Evolutionary conservation across 2,888 invertebrate species (phyloP).

Genomic region (Agrochola lychnidis): DNA sequence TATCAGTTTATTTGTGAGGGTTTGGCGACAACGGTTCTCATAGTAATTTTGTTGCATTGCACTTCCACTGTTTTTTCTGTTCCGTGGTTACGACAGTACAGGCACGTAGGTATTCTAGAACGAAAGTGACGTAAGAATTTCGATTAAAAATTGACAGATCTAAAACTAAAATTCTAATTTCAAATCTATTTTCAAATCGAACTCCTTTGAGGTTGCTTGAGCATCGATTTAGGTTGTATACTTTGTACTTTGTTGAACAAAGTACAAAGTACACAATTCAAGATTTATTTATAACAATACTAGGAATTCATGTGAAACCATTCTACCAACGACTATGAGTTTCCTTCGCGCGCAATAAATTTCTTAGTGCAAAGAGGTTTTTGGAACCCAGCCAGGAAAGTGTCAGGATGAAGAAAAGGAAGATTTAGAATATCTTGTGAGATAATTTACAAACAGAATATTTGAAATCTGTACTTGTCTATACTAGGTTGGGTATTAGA

Average conservation of each 20-base stretch:
- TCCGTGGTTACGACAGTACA: too few species aligned
- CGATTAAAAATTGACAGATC: not conserved
- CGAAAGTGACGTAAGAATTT: not conserved
- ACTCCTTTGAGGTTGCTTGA: not conserved
- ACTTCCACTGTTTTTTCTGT: too few species aligned
- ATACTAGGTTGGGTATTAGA: too few species aligned
- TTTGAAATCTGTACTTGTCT: too few species aligned
- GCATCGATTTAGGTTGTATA: not conserved
- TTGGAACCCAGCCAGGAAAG: constrained; percentile 1
- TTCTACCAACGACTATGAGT: not conserved
- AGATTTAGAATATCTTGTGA: constrained; percentile 10
- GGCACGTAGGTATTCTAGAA: not conserved
- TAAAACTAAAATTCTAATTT: not conserved
- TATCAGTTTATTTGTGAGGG: too few species aligned
- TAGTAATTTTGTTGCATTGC: too few species aligned
- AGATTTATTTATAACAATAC: too few species aligned
- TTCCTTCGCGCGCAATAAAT: constrained; percentile 3
- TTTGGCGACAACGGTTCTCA: too few species aligned
- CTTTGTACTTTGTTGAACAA: too few species aligned
- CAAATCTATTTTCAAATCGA: not conserved
- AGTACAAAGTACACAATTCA: not conserved
- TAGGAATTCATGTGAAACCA: not conserved
- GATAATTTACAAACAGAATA: constrained; percentile 5
- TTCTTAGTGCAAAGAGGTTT: constrained; percentile 26
- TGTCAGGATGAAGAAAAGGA: constrained; percentile 6